A percentile compares a stretch with the other conserved stretches of the same genome.
Conservation (phyloP, 2,888 invertebrate genomes). For the Drosophila glabriapex region DNA sequence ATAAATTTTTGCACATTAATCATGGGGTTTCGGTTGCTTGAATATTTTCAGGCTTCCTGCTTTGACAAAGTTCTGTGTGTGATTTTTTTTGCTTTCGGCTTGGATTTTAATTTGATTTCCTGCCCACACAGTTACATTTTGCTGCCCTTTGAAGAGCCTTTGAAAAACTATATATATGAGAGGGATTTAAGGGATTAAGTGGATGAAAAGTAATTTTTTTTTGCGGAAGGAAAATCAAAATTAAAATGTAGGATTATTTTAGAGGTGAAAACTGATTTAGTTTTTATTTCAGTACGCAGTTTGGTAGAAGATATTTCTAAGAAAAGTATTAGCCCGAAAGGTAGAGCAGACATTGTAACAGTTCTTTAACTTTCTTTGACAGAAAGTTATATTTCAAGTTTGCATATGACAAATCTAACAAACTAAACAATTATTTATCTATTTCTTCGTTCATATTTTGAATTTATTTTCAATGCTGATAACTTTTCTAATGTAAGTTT, state of each 20-base stretch:
- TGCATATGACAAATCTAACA: no score
- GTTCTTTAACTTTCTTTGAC: not conserved
- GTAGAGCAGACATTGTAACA: not conserved
- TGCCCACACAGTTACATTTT: not conserved
- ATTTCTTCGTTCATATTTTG: not conserved
- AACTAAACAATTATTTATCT: not conserved
- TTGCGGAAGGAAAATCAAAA: not conserved
- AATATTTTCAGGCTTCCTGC: slow-evolving; percentile 1
- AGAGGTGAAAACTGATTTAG: no score
- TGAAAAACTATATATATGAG: not conserved
- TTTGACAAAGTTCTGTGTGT: not conserved
- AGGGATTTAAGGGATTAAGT: not conserved
- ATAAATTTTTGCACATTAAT: slow-evolving; percentile 15
- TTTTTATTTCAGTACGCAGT: no score
- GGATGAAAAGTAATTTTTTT: not conserved
- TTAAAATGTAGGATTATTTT: not conserved
- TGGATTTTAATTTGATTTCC: slow-evolving; percentile 7
- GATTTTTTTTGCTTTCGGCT: not conserved
- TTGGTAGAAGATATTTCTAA: not conserved
- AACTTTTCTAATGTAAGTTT: not conserved
- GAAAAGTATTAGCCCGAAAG: not conserved
- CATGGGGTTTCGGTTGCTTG: slow-evolving; percentile 1
- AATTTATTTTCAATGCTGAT: not conserved
- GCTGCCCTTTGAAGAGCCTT: not conserved
- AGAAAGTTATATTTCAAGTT: not conserved